Conservation (phyloP, 2,113 vertebrate genomes). For the Caranx melampygus region DNA sequence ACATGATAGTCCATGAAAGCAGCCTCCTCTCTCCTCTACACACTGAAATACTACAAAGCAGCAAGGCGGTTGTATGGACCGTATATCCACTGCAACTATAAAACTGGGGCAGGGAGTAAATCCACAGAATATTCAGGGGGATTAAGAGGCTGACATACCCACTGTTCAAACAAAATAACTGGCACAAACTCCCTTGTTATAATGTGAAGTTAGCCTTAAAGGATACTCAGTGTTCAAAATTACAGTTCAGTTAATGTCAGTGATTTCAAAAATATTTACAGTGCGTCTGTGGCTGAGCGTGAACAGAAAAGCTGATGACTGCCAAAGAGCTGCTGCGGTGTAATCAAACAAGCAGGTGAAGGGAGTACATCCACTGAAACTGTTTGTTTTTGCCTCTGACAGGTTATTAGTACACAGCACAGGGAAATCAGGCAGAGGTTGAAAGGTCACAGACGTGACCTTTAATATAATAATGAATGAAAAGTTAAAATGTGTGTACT, state of each 20-base stretch:
- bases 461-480: too few species aligned
- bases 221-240: not conserved
- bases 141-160: conserved; percentile 25
- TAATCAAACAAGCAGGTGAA: too few species aligned
- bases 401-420: too few species aligned
- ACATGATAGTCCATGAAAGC: not conserved
- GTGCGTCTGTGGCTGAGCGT: too few species aligned
- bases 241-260: not conserved
- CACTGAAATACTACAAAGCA: not conserved
- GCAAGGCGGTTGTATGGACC: not conserved
- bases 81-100: conserved; percentile 12
- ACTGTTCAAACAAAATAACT: conserved; percentile 32
- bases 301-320: too few species aligned
- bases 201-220: conserved; percentile 20
- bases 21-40: not conserved
- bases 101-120: conserved; percentile 19
- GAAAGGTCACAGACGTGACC: too few species aligned
- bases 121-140: conserved; percentile 27
- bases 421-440: too few species aligned
- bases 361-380: too few species aligned
- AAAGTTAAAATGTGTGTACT: too few species aligned
- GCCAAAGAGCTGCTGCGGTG: too few species aligned
- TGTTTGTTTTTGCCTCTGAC: too few species aligned
- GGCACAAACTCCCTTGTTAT: conserved; percentile 11
- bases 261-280: too few species aligned